Conservation (phyloP, 1,140 invertebrate genomes). For the Drosophila persimilis region DNA sequence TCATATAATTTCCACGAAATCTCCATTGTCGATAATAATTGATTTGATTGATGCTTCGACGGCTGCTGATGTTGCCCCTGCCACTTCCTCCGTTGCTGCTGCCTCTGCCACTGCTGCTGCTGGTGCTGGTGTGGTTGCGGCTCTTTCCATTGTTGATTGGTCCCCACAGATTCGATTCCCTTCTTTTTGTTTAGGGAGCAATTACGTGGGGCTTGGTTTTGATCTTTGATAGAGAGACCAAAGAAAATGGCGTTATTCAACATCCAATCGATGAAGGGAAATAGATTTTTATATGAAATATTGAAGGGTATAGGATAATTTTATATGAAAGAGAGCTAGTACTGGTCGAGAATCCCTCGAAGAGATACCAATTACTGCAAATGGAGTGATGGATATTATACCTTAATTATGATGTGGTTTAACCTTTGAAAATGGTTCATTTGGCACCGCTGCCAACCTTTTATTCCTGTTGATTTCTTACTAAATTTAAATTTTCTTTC, state of each 20-base stretch:
- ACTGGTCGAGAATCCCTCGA: too few relatives aligned
- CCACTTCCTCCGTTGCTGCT: constrained; percentile 60
- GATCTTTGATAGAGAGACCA: constrained; percentile 14
- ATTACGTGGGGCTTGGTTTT: constrained; percentile 41
- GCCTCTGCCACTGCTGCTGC: constrained; percentile 45
- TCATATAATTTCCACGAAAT: constrained; percentile 73
- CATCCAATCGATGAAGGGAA: too few relatives aligned
- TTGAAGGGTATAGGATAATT: too few relatives aligned
- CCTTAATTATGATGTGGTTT: too few relatives aligned
- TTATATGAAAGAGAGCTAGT: too few relatives aligned
- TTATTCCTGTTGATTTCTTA: too few relatives aligned
- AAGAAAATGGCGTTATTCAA: constrained; percentile 41
- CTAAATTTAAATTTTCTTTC: not conserved
- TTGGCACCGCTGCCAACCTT: too few relatives aligned
- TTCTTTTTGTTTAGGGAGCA: constrained; percentile 35
- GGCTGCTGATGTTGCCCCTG: constrained; percentile 35
- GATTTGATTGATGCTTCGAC: constrained; percentile 82
- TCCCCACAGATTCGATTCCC: constrained; percentile 23
- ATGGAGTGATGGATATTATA: too few relatives aligned
- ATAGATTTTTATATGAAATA: too few relatives aligned
- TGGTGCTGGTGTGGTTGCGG: constrained; percentile 29
- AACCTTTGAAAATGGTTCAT: not conserved
- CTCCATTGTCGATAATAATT: constrained; percentile 80
- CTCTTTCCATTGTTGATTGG: constrained; percentile 64
- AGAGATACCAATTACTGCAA: too few relatives aligned